Evolutionary conservation across 2,888 invertebrate species (phyloP).

Genomic region (Pammene aurita): DNA sequence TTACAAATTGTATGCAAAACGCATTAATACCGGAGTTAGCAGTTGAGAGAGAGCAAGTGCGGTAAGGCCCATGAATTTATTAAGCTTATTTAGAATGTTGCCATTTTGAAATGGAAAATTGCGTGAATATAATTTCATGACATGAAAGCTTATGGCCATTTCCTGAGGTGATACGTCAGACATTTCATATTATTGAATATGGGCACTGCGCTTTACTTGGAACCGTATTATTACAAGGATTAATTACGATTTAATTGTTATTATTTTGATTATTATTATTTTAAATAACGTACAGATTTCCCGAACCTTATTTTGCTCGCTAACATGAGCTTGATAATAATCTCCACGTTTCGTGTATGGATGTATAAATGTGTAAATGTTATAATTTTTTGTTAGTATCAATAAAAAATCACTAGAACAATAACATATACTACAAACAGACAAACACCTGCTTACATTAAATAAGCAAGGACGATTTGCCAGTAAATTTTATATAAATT

Average conservation of each 20-base stretch:
- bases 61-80: constrained; percentile 27
- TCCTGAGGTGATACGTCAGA: too few relatives aligned
- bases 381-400: background rate
- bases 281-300: background rate
- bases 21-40: constrained; percentile 27
- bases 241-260: too few relatives aligned
- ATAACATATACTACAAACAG: background rate
- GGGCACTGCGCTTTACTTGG: too few relatives aligned
- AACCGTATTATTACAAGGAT: too few relatives aligned
- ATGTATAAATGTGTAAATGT: background rate
- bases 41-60: constrained; percentile 25
- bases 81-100: constrained; percentile 26
- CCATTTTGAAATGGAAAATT: constrained; percentile 15
- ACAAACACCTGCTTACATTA: background rate
- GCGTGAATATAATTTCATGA: constrained; percentile 7
- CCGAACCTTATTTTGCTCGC: background rate
- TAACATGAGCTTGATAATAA: too few relatives aligned
- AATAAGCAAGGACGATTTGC: background rate
- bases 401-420: background rate
- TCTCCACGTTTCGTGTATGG: background rate
- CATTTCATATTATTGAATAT: too few relatives aligned
- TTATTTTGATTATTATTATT: too few relatives aligned
- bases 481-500: too few relatives aligned
- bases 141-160: background rate
- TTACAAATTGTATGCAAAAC: constrained; percentile 38